Evolutionary conservation across 2,797 vertebrate genomes (phyloP), one percentile per base, ranked within the genome.

Genomic region (Leptoclinus maculatus): DNA sequence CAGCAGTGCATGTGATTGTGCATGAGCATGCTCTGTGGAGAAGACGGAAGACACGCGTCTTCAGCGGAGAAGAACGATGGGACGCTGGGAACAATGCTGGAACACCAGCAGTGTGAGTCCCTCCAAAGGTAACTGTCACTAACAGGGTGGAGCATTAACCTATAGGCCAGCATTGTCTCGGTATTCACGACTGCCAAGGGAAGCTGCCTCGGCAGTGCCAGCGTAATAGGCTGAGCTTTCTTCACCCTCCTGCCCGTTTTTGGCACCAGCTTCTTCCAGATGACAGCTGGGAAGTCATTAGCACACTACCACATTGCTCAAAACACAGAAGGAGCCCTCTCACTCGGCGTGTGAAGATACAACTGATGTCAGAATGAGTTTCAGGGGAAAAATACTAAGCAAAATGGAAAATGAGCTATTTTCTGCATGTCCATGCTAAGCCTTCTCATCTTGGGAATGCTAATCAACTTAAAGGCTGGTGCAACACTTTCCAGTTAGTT

Each of bases 211-310:
- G 53, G 75, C 64, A 43, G 60, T 79, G 45, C 66, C 78, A 67
- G 76, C 65, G 57, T 75, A 74, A 83, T 71, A 87, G 77, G 73
- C 76, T 58, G 56, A 72, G 82, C 85, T 87, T 64, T 83, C 73
- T 83, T 85, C 84, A 76, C 67, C 76, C 59, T 51, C 27, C 49
- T 62, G 66, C 51, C 53, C 72, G 2, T 77, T 63, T 87, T 84
- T 85, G 88, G 80, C 81, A 72, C 36, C 63, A 57, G 68, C 76
- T 68, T 86, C 76, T 89, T 86, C 83, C 83, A 90, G 68, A 81
- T 79, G 87, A 85, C 89, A 90, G 84, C 90, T 88, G 84, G 80
- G 70, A 86, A 80, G 87, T 81, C 83, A 88, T 89, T 87, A 90
- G 80, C 60, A 80, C 77, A 88, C 66, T 41, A 74, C 67, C 71